Evolutionary conservation across 2,888 invertebrate genomes (phyloP).

Genomic region (Drosophila paramelanica): DNA sequence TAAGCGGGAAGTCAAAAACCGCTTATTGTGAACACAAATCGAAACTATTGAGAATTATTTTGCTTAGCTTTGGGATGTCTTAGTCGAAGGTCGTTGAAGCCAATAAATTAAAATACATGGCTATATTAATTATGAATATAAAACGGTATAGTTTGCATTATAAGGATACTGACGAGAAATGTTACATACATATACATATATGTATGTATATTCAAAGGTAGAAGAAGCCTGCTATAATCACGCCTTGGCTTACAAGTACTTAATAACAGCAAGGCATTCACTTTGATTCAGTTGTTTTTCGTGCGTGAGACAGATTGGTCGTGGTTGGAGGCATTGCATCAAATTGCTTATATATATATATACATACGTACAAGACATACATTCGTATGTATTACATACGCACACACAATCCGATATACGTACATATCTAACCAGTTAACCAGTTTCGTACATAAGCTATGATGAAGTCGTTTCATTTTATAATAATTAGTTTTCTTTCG

Average conservation of each 20-base stretch:
- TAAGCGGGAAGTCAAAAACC: neutral
- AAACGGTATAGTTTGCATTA: no score
- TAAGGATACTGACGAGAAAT: neutral
- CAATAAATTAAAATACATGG: no score
- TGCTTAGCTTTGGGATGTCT: no score
- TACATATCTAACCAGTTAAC: slow-evolving; percentile 32
- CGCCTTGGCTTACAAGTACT: slow-evolving; percentile 31
- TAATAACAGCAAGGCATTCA: slow-evolving; percentile 37
- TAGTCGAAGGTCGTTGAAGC: no score
- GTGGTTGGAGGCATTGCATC: slow-evolving; percentile 14
- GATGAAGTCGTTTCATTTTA: slow-evolving; percentile 38
- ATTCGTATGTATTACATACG: slow-evolving; percentile 5
- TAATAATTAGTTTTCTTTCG: slow-evolving; percentile 35
- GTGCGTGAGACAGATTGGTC: slow-evolving; percentile 50
- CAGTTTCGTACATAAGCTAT: slow-evolving; percentile 44
- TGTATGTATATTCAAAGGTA: neutral
- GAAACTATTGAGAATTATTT: neutral
- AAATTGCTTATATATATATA: slow-evolving; percentile 7
- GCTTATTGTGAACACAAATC: neutral
- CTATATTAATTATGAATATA: no score
- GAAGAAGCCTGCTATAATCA: neutral
- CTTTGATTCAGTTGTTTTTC: slow-evolving; percentile 46
- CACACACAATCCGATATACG: neutral
- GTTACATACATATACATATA: neutral
- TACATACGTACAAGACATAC: slow-evolving; percentile 11